phyloP scores from a whole-genome alignment of 2,888 invertebrate species.

The Mimachlamys varia region DNA sequence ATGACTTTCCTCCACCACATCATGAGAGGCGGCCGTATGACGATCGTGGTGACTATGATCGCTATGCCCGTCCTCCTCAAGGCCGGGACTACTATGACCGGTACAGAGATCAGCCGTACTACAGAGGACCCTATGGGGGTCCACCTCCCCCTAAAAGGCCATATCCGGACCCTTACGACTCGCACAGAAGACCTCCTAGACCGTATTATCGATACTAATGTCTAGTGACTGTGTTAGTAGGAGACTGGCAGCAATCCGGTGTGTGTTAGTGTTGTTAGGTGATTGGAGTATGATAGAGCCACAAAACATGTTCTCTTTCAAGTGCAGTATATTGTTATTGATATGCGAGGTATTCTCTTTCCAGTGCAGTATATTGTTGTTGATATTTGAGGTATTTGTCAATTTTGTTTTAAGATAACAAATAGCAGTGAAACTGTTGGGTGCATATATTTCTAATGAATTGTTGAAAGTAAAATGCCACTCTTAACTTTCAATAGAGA shows the following conservation, averaged over 20 bases:
- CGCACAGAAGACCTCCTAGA: background rate
- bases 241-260: conserved; percentile 28
- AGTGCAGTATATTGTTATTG: background rate
- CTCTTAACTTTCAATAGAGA: background rate
- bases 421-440: conserved; percentile 1
- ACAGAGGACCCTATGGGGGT: conserved; percentile 50
- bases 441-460: background rate
- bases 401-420: background rate
- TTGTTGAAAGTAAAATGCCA: background rate
- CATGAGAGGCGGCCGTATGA: conserved; percentile 16
- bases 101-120: conserved; percentile 43
- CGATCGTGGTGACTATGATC: conserved; percentile 34
- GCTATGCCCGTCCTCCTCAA: conserved; percentile 40
- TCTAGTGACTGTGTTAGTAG: background rate
- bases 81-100: conserved; percentile 36
- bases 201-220: background rate
- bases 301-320: background rate
- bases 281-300: background rate
- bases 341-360: background rate
- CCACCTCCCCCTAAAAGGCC: conserved; percentile 56
- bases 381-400: background rate
- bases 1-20: conserved; percentile 25
- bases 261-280: background rate
- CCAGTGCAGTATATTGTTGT: background rate
- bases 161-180: conserved; percentile 49